Evolutionary conservation across 2,888 invertebrate genomes (phyloP), one percentile per base, ranked within the genome.

Genomic region (Galerucella pusilla): DNA sequence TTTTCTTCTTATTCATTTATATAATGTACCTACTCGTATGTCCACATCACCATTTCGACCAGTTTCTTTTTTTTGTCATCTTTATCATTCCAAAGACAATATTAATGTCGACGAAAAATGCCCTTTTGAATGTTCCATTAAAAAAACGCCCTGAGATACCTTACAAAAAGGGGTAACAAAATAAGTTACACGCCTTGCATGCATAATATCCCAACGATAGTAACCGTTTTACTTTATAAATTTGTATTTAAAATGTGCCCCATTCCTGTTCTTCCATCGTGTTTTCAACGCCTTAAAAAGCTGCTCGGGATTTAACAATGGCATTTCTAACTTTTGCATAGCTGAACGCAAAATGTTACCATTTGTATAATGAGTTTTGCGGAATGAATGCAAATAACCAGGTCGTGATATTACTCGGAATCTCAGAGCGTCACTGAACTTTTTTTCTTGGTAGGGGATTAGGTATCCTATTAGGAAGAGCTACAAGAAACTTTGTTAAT

Each of bases 291-390:
- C 67, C 72, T 75, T 75, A 76, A 78, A 78, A 79, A 76, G 78
- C 77, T 77, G 77, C 73, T 70, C 67, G 75, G 75, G 73, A 76
- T 70, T 49, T 74, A 78, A 78, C 77, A 77, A 77, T 77, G 77
- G 77, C 78, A 67, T 74, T 71, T 72, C 72, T 68, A 77, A 79
- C 76, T 79, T 79, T 76, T 79, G 77, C 76, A 77, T 68, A 64
- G 75, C 69, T 68, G 79, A 79, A 79, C 79, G 73, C 79, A 73
- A 72, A 77, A 77, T 76, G 79, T 70, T 64, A 76, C 79, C 76
- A 76, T 79, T 79, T 77, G 79, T 79, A 76, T 79, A 79, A 79
- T 77, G 79, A 79, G 77, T 77, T 75, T 73, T 79, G 77, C 65
- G 79, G 57, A 75, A 77, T 79, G 79, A 79, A 79, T 79, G 77